These are phyloP conservation scores for Ormyrus nitidulus DNA, from an alignment of 2,888 invertebrate species.

Conservation along the genomic window DNA sequence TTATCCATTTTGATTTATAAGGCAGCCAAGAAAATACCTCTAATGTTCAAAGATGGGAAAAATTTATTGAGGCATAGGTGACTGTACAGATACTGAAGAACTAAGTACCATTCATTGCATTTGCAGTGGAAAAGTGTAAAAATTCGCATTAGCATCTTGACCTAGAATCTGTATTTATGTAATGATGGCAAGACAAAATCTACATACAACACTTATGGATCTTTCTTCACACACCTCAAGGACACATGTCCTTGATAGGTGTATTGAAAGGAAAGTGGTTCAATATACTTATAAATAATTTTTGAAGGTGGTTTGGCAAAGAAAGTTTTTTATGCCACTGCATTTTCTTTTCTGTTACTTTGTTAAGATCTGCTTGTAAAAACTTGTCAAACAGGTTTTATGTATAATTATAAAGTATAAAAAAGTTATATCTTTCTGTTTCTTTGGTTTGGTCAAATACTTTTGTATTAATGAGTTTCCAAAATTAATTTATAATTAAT, in stretches of 20 bases:
- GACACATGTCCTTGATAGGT: conserved; percentile 52
- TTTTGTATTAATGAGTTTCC: conserved; percentile 30
- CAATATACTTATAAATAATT: background rate
- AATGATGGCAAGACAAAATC: conserved; percentile 59
- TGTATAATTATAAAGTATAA: background rate
- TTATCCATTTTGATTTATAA: conserved; percentile 39
- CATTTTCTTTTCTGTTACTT: conserved; percentile 23
- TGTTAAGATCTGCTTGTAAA: conserved; percentile 1
- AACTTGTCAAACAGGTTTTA: conserved; percentile 47
- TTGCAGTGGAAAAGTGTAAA: conserved; percentile 46
- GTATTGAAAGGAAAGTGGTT: conserved; percentile 42
- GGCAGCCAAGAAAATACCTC: conserved; percentile 12
- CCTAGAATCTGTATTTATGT: conserved; percentile 59
- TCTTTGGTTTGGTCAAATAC: background rate
- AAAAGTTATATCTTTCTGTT: conserved; percentile 4
- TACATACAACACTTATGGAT: conserved; percentile 55
- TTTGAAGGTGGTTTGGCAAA: conserved; percentile 38
- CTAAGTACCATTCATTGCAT: conserved; percentile 30
- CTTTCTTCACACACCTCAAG: conserved; percentile 48
- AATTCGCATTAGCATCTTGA: conserved; percentile 57
- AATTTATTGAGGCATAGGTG: conserved; percentile 31
- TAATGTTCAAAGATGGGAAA: conserved; percentile 29
- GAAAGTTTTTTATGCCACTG: conserved; percentile 25
- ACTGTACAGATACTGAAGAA: conserved; percentile 4
- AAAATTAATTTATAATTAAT: conserved; percentile 2